Percentiles rank a stretch among this genome's conserved stretches.
These are phyloP conservation scores for Bothrops jararaca DNA, from an alignment of 2,113 vertebrate species.

Conservation along the genomic window DNA sequence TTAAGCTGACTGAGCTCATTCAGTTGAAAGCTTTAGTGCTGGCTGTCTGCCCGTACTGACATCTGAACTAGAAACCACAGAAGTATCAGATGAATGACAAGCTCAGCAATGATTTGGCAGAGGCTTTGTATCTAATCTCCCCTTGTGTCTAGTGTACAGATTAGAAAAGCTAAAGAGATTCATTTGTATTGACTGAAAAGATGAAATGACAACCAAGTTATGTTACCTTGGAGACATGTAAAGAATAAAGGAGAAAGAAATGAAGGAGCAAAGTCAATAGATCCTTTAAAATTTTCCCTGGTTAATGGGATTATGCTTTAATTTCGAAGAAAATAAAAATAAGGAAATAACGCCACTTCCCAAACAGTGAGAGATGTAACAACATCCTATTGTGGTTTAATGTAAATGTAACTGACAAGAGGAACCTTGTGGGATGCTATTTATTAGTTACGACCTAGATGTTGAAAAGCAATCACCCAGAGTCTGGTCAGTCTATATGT, in stretches of 20 bases:
- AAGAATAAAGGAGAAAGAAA: not conserved
- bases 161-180: not conserved
- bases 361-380: not conserved
- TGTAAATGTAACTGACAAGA: not conserved
- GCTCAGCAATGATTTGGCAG: constrained; percentile 41
- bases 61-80: constrained; percentile 29
- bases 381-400: not conserved
- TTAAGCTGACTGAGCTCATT: constrained; percentile 55
- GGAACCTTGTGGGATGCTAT: not conserved
- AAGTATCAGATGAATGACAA: constrained; percentile 34
- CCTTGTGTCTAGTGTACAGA: not conserved
- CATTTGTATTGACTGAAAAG: not conserved
- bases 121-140: constrained; percentile 34
- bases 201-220: not conserved
- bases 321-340: not conserved
- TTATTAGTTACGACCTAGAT: not conserved
- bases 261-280: not conserved
- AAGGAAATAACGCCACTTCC: not conserved
- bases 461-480: not conserved
- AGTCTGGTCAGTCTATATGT: not conserved
- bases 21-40: constrained; percentile 33
- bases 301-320: not conserved
- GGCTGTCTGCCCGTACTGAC: constrained; percentile 41
- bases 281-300: not conserved
- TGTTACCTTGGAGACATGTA: not conserved